Base-by-base conservation (phyloP, 2,113 vertebrate genomes). In the Gallinago undulata region DNA sequence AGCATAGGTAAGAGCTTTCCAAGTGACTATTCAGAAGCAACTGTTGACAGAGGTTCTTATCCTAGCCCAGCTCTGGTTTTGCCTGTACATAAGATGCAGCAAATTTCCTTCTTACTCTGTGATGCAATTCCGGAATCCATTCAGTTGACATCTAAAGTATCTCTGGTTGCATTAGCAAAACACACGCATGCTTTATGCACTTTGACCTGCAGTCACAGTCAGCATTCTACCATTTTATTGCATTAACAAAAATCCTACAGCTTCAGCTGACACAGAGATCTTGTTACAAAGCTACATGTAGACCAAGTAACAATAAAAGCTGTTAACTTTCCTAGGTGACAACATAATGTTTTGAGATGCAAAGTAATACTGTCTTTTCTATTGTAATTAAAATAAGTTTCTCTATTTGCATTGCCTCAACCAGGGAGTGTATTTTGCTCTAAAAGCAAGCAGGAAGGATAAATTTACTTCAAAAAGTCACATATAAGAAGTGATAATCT, bases 161-260 rank as follows among this genome's bases (percentile, higher is more conserved):
- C 30, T 81, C 76, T 59, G 30, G 53, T 82, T 45, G 43, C 25
- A 51, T 51, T 39, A 63, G 48, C 62, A 82, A 77, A 82, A 77
- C 45, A 59, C 50, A 59, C 0, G 1, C 13, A 11, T 9, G 30
- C n/a, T 77, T 72, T 3, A 47, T 1, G 0, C 45, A 67, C 39
- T 48, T 41, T 45, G 41, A 33, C 70, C 43, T 72, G 30, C 64
- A 77, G 51, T 55, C 76, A 72, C n/a, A 60, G 64, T 35, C 66
- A 66, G 64, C 41, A 45, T 81, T 70, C 69, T 51, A 41, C 21
- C 18, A 33, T 23, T 33, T 55, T 30, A 73, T 6, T 43, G 35
- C 27, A 72, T 22, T 82, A 82, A 30, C 56, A 70, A 76, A 93
- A 76, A 37, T 22, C 51, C 48, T 24, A 60, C 7, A 43, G 39